Conservation (phyloP, 2,113 vertebrate genomes). For the Apodemus speciosus region DNA sequence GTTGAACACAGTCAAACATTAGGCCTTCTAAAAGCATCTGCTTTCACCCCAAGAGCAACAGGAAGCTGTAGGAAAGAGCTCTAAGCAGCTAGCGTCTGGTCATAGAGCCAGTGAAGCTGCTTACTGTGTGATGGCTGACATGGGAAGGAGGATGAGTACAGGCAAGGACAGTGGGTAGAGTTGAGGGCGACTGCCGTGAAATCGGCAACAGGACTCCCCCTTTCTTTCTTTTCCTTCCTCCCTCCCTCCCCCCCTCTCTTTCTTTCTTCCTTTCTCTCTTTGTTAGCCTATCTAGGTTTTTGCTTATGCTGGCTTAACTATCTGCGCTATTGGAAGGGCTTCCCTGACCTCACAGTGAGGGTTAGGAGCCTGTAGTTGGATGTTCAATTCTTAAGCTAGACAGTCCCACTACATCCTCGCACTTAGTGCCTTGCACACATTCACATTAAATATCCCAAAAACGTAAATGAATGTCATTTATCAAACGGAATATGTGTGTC, state of each 20-base stretch:
- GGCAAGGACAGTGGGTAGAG: neutral
- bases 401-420: neutral
- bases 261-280: neutral
- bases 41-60: neutral
- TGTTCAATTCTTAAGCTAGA: neutral
- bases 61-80: neutral
- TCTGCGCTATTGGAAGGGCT: neutral
- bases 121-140: neutral
- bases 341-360: neutral
- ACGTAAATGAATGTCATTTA: neutral
- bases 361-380: neutral
- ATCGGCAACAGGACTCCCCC: neutral
- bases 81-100: neutral
- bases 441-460: too few species aligned
- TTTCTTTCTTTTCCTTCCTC: rapidly evolving
- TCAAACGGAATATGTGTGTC: neutral
- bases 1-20: neutral
- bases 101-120: neutral
- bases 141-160: neutral
- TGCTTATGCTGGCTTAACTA: neutral
- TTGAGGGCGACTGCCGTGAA: neutral
- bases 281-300: neutral
- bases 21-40: neutral
- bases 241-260: too few species aligned
- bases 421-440: neutral